Evolutionary conservation across 2,888 invertebrate genomes (phyloP), one percentile per base, ranked within the genome.

Genomic region (Acleris laterana): DNA sequence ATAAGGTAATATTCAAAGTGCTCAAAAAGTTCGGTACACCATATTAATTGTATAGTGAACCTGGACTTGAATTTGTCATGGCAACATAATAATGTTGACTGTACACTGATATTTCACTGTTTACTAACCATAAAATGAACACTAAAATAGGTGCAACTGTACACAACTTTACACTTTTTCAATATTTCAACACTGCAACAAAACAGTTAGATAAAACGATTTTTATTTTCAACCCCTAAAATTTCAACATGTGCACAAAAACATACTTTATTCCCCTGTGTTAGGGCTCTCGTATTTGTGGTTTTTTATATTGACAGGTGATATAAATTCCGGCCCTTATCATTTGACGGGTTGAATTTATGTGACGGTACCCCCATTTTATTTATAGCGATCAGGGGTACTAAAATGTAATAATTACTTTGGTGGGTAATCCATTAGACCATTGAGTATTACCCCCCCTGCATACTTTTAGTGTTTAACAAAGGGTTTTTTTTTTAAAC

Each of bases 391-490:
- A 49, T 22, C 44, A n/a, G 9, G 44, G 57, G 44, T 57, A 57
- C 9, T 57, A 46, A 57, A 57, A 57, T 46, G 57, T 25, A 57
- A 57, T 46, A 57, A 57, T 57, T 57, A 56, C 56, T 42, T 44
- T 56, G 28, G 56, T 44, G n/a, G n/a, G 44, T 11, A 42, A 56
- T 56, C 42, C 44, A 56, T 56, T 56, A 56, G 20, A 17, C 7
- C n/a, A 44, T 20, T 42, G 22, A 22, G 19, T 49, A 49, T 49
- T 19, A 32, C 16, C n/a, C 9, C 6, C 16, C n/a, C 1, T n/a
- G n/a, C 5, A 46, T 46, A 6, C 6, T 46, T n/a, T n/a, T 17
- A 46, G n/a, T n/a, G 17, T 46, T 17, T n/a, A 46, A 44, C n/a
- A 44, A 46, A 46, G 6, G 46, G 28, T 5, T 25, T 25, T 25